A percentile compares a stretch with the other conserved stretches of the same genome.
Evolutionary conservation across 1,140 invertebrate genomes (phyloP).

Genomic region (Aphelinus certus): DNA sequence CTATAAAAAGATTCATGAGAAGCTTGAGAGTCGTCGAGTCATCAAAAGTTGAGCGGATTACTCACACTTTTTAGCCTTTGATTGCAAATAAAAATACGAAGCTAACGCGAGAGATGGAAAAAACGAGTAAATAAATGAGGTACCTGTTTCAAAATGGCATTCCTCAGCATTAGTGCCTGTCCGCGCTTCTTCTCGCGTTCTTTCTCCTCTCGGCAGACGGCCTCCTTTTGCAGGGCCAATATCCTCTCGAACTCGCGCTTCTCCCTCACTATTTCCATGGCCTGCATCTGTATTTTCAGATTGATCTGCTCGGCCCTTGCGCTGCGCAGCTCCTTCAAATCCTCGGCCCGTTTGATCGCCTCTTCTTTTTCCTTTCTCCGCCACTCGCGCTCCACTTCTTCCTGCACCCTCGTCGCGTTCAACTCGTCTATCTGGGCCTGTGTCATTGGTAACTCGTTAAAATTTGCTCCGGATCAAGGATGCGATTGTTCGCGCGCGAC

Average conservation of each 20-base stretch:
- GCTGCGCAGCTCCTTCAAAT: slow-evolving; percentile 61
- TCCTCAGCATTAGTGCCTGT: slow-evolving; percentile 49
- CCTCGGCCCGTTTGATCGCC: slow-evolving; percentile 61
- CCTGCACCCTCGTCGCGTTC: slow-evolving; percentile 66
- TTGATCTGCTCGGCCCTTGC: slow-evolving; percentile 65
- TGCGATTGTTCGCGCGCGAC: no score
- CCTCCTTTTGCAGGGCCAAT: slow-evolving; percentile 59
- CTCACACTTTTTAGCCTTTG: no score
- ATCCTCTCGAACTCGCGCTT: slow-evolving; percentile 70
- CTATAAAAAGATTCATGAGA: slow-evolving; percentile 59
- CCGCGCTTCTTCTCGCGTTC: slow-evolving; percentile 57
- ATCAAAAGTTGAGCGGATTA: no score
- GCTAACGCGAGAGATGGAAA: no score
- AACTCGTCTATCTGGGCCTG: slow-evolving; percentile 67
- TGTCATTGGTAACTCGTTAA: no score
- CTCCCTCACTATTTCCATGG: slow-evolving; percentile 71
- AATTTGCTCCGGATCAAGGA: no score
- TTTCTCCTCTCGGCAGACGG: slow-evolving; percentile 57
- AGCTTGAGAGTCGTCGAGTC: no score
- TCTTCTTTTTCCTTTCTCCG: slow-evolving; percentile 66
- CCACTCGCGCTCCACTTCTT: slow-evolving; percentile 69
- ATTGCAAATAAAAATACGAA: no score
- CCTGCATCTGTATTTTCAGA: slow-evolving; percentile 66
- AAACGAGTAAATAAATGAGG: no score
- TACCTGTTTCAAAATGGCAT: slow-evolving; percentile 62